A percentile compares a stretch with the other conserved stretches of the same genome.
Conservation (phyloP, 1,140 invertebrate species). For the Drosophila lowei region DNA sequence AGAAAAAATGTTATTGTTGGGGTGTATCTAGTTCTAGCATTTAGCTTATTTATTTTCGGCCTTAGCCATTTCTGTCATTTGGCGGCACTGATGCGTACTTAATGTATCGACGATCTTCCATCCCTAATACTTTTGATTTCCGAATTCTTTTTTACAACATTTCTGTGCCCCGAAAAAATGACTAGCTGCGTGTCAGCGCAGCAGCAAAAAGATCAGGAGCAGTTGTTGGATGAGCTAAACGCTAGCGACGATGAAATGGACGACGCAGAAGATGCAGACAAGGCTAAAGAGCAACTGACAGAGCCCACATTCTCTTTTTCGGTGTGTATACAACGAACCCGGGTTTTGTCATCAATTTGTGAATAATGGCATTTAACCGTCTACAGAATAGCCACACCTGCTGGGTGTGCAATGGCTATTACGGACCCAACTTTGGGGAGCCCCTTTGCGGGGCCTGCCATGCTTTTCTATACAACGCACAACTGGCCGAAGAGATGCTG, state of each 20-base stretch:
- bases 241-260: constrained; percentile 67
- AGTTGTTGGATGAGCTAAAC: constrained; percentile 64
- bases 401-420: constrained; percentile 95
- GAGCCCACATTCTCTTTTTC: constrained; percentile 71
- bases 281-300: constrained; percentile 49
- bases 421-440: constrained; percentile 95
- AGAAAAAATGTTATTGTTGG: too few relatives aligned
- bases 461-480: constrained; percentile 93
- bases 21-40: too few relatives aligned
- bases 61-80: too few relatives aligned
- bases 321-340: constrained; percentile 62
- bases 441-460: constrained; percentile 97
- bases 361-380: constrained; percentile 12
- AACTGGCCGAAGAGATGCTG: constrained; percentile 72
- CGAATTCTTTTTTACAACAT: constrained; percentile 37
- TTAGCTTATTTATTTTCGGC: too few relatives aligned
- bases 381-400: constrained; percentile 84
- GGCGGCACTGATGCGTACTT: too few relatives aligned
- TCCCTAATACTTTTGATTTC: not conserved
- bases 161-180: constrained; percentile 51
- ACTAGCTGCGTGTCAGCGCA: constrained; percentile 72
- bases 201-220: constrained; percentile 72
- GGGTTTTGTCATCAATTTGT: not conserved
- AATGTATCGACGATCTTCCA: too few relatives aligned
- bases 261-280: constrained; percentile 49